These are phyloP conservation scores for Rhagium mordax DNA, from an alignment of 2,888 invertebrate species.

Conservation along the genomic window DNA sequence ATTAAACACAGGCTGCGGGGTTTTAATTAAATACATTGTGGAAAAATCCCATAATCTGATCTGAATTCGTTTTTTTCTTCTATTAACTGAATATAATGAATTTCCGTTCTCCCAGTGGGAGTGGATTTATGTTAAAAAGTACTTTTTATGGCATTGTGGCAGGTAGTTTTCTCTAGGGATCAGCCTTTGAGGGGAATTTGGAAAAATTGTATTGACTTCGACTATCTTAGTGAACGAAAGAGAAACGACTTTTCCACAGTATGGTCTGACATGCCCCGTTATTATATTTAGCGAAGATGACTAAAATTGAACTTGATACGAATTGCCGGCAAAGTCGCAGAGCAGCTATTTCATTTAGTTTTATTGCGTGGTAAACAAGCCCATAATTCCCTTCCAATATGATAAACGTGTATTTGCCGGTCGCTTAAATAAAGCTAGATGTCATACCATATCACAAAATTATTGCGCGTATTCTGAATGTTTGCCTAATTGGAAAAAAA, in stretches of 20 bases:
- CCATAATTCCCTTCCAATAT: background rate
- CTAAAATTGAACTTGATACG: no score
- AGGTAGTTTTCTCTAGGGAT: no score
- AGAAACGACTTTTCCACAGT: no score
- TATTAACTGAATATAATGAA: background rate
- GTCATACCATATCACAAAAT: background rate
- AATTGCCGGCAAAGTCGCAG: no score
- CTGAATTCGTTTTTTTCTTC: background rate
- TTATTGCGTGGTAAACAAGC: background rate
- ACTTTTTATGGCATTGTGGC: no score
- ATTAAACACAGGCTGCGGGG: background rate
- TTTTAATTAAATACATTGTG: background rate
- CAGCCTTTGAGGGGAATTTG: no score
- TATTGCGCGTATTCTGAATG: background rate
- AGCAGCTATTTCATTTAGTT: background rate
- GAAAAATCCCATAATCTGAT: background rate
- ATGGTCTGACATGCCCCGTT: no score
- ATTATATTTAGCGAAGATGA: no score
- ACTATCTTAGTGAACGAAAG: no score
- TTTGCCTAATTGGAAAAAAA: conserved; percentile 14
- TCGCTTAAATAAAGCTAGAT: background rate
- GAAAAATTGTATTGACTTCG: no score
- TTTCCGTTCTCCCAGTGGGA: background rate
- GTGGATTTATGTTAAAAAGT: no score
- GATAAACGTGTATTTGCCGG: background rate